Conservation (phyloP, 2,113 vertebrate genomes). For the Boulengeromyrus knoepffleri region DNA sequence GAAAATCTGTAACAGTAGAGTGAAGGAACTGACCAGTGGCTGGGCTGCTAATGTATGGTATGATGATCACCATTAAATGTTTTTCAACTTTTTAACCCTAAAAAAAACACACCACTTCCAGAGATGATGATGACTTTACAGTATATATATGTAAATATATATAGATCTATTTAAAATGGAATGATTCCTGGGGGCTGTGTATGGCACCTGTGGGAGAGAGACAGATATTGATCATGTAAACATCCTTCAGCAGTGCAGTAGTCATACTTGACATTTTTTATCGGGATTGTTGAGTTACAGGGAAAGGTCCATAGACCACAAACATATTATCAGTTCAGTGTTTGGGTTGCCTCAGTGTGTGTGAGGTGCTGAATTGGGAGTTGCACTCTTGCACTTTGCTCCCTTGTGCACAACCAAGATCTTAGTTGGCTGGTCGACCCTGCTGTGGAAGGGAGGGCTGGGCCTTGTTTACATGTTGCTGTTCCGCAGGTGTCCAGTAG, state of each 20-base stretch:
- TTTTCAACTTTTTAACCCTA: neutral
- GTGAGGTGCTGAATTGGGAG: conserved; percentile 19
- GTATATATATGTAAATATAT: neutral
- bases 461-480: conserved; percentile 75
- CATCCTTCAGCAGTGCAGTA: neutral
- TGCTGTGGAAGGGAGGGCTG: conserved; percentile 89
- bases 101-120: neutral
- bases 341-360: neutral
- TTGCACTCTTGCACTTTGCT: conserved; percentile 89
- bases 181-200: conserved; percentile 76
- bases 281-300: neutral
- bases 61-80: neutral
- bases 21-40: neutral
- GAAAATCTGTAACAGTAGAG: neutral
- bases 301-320: neutral
- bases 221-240: neutral
- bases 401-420: conserved; percentile 95
- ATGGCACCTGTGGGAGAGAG: conserved; percentile 76
- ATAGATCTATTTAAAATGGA: no score
- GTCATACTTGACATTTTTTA: conserved; percentile 13
- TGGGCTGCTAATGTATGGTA: neutral
- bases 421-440: conserved; percentile 95
- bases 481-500: conserved; percentile 69
- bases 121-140: neutral
- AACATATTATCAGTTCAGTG: neutral